Evolutionary conservation across 2,113 vertebrate species (phyloP).

Genomic region (Catagonus wagneri): DNA sequence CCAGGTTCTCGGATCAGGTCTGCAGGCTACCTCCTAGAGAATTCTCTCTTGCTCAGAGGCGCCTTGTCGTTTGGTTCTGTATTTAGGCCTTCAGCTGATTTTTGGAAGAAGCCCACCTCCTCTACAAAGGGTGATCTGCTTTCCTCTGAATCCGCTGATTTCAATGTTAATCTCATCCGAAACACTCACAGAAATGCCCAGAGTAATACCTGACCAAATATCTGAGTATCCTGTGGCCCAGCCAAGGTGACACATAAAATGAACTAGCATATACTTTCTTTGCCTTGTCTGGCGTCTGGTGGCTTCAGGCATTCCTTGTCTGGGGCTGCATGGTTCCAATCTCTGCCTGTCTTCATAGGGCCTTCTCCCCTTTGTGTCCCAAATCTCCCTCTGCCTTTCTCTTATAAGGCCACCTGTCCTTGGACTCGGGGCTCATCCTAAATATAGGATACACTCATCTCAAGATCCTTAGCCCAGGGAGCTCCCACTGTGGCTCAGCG

Average conservation of each 20-base stretch:
- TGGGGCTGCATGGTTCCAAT: neutral
- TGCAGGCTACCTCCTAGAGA: neutral
- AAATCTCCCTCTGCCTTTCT: neutral
- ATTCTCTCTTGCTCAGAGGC: neutral
- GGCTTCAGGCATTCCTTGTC: neutral
- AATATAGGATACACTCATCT: slow-evolving; percentile 11
- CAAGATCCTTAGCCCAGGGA: neutral
- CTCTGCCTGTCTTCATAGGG: neutral
- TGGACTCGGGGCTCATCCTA: neutral
- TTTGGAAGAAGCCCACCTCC: neutral
- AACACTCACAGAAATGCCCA: neutral
- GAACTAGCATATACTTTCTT: neutral
- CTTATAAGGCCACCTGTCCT: neutral
- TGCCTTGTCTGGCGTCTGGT: neutral
- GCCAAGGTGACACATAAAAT: neutral
- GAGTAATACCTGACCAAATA: neutral
- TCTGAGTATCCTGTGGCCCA: neutral
- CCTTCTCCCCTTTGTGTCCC: neutral
- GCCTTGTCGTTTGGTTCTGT: neutral
- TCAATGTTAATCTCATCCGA: neutral
- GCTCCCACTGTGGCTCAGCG: too few species aligned
- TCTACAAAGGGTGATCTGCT: neutral
- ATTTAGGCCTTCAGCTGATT: neutral
- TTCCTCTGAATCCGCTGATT: neutral
- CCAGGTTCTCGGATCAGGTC: neutral